phyloP scores from a whole-genome alignment of 1,140 invertebrate genomes.

The Cotesia chilonis region DNA sequence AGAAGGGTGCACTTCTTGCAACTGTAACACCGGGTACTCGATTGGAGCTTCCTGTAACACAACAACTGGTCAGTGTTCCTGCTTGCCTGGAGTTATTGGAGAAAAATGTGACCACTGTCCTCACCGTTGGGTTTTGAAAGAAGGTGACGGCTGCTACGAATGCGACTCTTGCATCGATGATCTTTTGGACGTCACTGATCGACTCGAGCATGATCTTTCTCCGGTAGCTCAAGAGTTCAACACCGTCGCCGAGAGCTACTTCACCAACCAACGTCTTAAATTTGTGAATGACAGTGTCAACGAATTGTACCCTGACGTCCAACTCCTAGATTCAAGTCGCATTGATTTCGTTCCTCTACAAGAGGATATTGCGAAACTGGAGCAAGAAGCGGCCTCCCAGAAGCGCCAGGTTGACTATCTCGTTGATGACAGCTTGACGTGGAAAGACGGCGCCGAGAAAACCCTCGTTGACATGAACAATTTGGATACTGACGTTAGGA shows the following conservation, averaged over 20 bases:
- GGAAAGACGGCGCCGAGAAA: conserved; percentile 66
- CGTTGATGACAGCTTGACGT: conserved; percentile 63
- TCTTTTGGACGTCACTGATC: conserved; percentile 86
- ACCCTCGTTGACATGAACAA: conserved; percentile 68
- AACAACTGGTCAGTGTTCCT: conserved; percentile 90
- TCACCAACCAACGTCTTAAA: conserved; percentile 78
- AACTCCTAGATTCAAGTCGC: conserved; percentile 71
- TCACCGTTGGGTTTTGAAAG: conserved; percentile 77
- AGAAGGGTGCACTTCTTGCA: conserved; percentile 87
- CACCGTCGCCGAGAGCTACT: conserved; percentile 77
- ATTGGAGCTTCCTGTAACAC: conserved; percentile 89
- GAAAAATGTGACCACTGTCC: conserved; percentile 95
- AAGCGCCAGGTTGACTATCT: conserved; percentile 68
- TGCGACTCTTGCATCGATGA: conserved; percentile 91
- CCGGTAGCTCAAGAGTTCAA: conserved; percentile 76
- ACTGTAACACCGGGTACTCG: conserved; percentile 87
- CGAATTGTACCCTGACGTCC: conserved; percentile 72
- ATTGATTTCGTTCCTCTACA: conserved; percentile 72
- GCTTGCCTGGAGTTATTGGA: conserved; percentile 93
- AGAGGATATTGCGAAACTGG: conserved; percentile 68
- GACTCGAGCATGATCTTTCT: conserved; percentile 71
- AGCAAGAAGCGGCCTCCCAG: conserved; percentile 68
- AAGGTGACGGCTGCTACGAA: conserved; percentile 76
- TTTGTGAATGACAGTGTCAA: conserved; percentile 77
- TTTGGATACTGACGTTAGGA: conserved; percentile 64